A percentile compares a stretch with the other conserved stretches of the same genome.
phyloP scores from a whole-genome alignment of 1,140 invertebrate species.

The Coelopa frigida region DNA sequence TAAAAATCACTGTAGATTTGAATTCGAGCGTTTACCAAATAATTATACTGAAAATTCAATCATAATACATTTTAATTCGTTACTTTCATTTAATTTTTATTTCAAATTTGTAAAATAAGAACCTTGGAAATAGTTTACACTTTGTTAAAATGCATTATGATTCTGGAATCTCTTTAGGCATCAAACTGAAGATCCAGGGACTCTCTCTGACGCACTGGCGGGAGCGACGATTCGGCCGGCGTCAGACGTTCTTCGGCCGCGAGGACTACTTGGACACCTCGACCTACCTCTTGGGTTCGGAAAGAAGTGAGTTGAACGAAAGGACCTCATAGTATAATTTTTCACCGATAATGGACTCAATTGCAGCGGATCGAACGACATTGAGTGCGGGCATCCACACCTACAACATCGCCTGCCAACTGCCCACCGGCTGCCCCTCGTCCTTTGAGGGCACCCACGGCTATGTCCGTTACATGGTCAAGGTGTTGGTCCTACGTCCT shows the following conservation, averaged over 20 bases:
- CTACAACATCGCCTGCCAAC: slow-evolving; percentile 52
- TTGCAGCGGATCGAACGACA: slow-evolving; percentile 35
- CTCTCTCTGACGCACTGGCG: slow-evolving; percentile 35
- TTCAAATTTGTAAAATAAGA: too few species aligned
- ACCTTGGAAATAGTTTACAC: too few species aligned
- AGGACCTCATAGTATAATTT: background rate
- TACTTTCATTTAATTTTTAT: too few species aligned
- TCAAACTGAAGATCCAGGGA: slow-evolving; percentile 31
- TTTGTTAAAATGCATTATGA: too few species aligned
- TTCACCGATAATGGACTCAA: background rate
- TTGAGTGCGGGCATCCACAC: slow-evolving; percentile 49
- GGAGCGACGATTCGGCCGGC: slow-evolving; percentile 20
- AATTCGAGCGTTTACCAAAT: too few species aligned
- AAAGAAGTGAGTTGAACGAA: slow-evolving; percentile 25
- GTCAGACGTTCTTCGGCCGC: slow-evolving; percentile 23
- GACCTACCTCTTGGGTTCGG: slow-evolving; percentile 35
- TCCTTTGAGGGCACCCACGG: slow-evolving; percentile 68
- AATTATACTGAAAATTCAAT: too few species aligned
- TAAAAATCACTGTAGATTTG: too few species aligned
- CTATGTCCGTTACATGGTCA: slow-evolving; percentile 60
- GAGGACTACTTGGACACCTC: slow-evolving; percentile 36
- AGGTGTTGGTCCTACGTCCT: slow-evolving; percentile 59
- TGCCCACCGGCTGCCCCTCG: slow-evolving; percentile 55
- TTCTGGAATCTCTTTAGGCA: too few species aligned
- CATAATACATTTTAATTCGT: too few species aligned